phyloP scores from a whole-genome alignment of 2,797 vertebrate species.

The Enteromius viviparus region DNA sequence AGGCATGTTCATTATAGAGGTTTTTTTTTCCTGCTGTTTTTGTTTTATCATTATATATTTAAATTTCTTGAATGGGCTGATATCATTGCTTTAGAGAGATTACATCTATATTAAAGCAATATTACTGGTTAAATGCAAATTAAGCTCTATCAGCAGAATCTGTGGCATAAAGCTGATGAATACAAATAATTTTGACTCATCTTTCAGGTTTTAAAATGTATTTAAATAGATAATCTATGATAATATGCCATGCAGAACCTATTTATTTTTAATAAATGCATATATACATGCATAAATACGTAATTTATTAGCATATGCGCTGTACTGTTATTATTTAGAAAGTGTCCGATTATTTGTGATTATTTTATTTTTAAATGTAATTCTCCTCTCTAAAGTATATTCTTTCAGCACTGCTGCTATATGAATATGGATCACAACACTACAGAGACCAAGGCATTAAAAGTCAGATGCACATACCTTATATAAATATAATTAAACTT shows the following conservation, averaged over 20 bases:
- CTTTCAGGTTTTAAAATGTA: not conserved
- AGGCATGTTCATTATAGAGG: not conserved
- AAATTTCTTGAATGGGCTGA: not conserved
- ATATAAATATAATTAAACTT: not conserved
- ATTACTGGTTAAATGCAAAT: constrained; percentile 2
- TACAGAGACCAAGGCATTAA: no score
- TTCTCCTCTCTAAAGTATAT: no score
- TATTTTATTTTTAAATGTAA: no score
- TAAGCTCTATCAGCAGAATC: not conserved
- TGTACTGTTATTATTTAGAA: not conserved
- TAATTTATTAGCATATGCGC: not conserved
- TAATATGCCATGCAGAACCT: not conserved
- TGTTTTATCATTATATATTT: not conserved
- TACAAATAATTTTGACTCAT: not conserved
- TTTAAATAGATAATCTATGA: not conserved
- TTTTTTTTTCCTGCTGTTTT: not conserved
- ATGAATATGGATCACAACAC: no score
- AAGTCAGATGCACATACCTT: not conserved
- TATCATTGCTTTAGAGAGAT: not conserved
- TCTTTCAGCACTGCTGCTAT: no score
- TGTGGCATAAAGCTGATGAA: not conserved
- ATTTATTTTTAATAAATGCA: no score
- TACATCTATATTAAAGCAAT: not conserved
- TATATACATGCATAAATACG: no score
- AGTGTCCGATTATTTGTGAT: not conserved